Conservation (phyloP, 2,797 vertebrate species). For the Danio jaintianensis region DNA sequence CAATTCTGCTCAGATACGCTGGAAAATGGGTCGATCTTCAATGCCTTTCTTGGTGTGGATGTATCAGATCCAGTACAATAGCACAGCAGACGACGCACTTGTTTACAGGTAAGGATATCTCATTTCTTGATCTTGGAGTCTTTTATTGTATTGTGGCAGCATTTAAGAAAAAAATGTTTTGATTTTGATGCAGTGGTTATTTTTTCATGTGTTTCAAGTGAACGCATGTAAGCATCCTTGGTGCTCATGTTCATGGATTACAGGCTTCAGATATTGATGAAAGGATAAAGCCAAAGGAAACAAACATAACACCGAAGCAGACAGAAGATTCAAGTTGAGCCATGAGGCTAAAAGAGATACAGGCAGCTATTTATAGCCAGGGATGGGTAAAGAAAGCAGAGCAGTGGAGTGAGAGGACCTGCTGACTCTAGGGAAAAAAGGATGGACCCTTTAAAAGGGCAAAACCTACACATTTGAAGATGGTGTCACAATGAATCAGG, state of each 20-base stretch:
- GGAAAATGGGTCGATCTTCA: slow-evolving; percentile 72
- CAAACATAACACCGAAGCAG: slow-evolving; percentile 5
- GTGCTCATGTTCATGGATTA: slow-evolving; percentile 41
- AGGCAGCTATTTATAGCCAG: slow-evolving; percentile 48
- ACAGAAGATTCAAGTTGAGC: slow-evolving; percentile 33
- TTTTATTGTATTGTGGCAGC: neutral
- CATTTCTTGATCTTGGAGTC: neutral
- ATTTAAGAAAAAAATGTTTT: slow-evolving; percentile 14
- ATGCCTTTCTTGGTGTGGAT: slow-evolving; percentile 78
- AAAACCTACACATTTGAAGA: slow-evolving; percentile 57
- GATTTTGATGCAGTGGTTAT: neutral
- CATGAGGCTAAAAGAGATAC: slow-evolving; percentile 41
- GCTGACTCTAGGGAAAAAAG: slow-evolving; percentile 42
- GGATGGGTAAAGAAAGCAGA: slow-evolving; percentile 32
- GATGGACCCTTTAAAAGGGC: slow-evolving; percentile 60
- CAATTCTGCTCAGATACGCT: slow-evolving; percentile 80
- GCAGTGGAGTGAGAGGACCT: slow-evolving; percentile 40
- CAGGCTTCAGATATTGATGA: slow-evolving; percentile 33
- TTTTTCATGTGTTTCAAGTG: neutral
- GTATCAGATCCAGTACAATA: slow-evolving; percentile 87
- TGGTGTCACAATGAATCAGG: slow-evolving; percentile 53
- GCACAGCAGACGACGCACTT: slow-evolving; percentile 80
- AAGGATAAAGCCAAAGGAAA: slow-evolving; percentile 31
- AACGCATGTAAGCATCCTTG: slow-evolving; percentile 21
- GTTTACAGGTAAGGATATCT: slow-evolving; percentile 78